These are phyloP conservation scores for Drosophila formosana DNA, from an alignment of 2,888 invertebrate genomes.

Conservation along the genomic window DNA sequence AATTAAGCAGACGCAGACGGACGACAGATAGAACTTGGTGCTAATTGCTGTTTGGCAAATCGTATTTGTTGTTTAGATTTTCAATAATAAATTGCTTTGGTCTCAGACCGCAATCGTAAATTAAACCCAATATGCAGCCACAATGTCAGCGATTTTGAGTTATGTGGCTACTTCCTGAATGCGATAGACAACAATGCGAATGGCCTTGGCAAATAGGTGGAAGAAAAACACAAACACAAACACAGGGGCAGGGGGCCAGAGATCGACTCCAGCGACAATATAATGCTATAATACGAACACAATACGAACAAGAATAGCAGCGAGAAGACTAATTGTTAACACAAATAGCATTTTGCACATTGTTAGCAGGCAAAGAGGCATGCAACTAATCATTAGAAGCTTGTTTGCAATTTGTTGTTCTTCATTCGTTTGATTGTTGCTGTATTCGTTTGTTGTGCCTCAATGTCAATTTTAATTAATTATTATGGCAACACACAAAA, in stretches of 20 bases:
- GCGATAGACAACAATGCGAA: conserved; percentile 31
- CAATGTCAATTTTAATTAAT: conserved; percentile 79
- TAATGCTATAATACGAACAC: conserved; percentile 26
- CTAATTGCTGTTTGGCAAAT: conserved; percentile 9
- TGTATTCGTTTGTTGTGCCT: conserved; percentile 34
- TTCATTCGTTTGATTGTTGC: conserved; percentile 27
- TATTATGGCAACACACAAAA: conserved; percentile 48
- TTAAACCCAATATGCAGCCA: conserved; percentile 47
- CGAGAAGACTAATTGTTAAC: conserved; percentile 67
- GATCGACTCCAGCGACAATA: conserved; percentile 23
- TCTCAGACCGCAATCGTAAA: conserved; percentile 38
- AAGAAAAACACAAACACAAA: conserved; percentile 25
- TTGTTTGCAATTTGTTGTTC: conserved; percentile 72
- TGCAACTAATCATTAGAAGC: conserved; percentile 76
- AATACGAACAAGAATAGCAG: conserved; percentile 17
- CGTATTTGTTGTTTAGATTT: conserved; percentile 21
- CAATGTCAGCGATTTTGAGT: conserved; percentile 51
- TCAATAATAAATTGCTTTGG: conserved; percentile 34
- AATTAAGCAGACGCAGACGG: neutral
- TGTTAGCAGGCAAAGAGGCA: conserved; percentile 70
- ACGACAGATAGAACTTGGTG: neutral
- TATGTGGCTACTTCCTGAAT: conserved; percentile 59
- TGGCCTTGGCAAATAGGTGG: conserved; percentile 61
- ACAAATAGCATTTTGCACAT: conserved; percentile 77
- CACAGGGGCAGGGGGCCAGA: conserved; percentile 2